Base-by-base conservation (phyloP, 2,888 invertebrate genomes). In the Drosophila falleni region DNA sequence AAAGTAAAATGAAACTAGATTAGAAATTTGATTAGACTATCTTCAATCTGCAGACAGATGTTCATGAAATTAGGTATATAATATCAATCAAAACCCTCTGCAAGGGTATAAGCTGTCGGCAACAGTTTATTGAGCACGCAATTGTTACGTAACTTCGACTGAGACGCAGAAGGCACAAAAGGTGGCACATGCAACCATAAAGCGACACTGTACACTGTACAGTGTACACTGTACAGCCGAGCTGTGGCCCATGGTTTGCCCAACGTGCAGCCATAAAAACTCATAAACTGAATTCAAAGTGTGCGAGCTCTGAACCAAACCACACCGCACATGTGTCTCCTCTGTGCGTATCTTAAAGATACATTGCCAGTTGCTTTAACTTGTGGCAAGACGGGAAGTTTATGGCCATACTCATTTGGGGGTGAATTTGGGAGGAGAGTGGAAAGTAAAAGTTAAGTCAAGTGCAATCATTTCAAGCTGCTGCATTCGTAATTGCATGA, bases 401-500 rank as follows among this genome's bases (percentile, higher is more conserved):
- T 80, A 84, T 74, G 69, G 76, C 63, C 76, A 62, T 61, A 50
- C 49, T 67, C 50, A 16, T 39, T 2, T 3, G 8, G 16, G 23
- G 23, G 16, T 19, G 13, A 31, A 3, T 15, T 1, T 13, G 35
- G n/a, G n/a, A 39, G 47, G 66, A 58, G 26, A 55, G 53, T 33
- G 71, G 44, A 26, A 53, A 26, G 55, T 41, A 51, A 69, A 80
- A 73, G 65, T 66, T 44, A 70, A 71, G 37, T 80, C 64, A 74
- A 85, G 87, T 80, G 88, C 87, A 81, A 83, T 85, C 79, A 77
- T 68, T 69, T 77, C 84, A 80, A 88, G 70, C 84, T 86, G 84
- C 58, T 83, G 79, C 88, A 80, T 72, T 68, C 55, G 67, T 68
- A 82, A 73, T 83, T 82, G 62, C 69, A 50, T 71, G 46, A 68